These are phyloP conservation scores for Craterocephalus amniculus DNA, from an alignment of 2,797 vertebrate genomes.

Conservation along the genomic window DNA sequence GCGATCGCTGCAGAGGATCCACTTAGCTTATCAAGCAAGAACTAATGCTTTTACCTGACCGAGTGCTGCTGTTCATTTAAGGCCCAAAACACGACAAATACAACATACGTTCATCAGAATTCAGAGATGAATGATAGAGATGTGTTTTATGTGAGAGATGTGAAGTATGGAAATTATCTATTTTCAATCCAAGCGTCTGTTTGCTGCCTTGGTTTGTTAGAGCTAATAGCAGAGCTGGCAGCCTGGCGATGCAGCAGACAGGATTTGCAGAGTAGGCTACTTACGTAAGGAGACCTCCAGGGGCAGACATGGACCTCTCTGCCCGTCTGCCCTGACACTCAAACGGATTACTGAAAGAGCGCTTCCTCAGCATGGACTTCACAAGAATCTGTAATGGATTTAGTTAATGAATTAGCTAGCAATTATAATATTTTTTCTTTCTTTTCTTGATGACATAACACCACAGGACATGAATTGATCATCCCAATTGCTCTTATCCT, in stretches of 20 bases:
- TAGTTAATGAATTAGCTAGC: background rate
- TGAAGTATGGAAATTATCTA: constrained; percentile 43
- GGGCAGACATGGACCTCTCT: constrained; percentile 93
- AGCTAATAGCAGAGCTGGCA: constrained; percentile 67
- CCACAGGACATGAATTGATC: background rate
- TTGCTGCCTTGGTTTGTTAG: constrained; percentile 59
- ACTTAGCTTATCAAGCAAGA: constrained; percentile 45
- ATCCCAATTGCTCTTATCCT: background rate
- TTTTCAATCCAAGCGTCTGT: constrained; percentile 64
- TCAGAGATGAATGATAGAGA: constrained; percentile 18
- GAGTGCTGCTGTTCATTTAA: constrained; percentile 21
- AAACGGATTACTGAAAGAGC: constrained; percentile 95
- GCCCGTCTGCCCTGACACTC: constrained; percentile 86
- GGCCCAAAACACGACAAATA: constrained; percentile 24
- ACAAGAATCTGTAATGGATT: constrained; percentile 88
- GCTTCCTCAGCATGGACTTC: constrained; percentile 96
- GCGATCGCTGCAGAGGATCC: constrained; percentile 39
- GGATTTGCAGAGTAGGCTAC: constrained; percentile 77
- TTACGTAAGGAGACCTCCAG: constrained; percentile 91
- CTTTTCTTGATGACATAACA: background rate
- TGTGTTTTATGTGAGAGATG: constrained; percentile 19
- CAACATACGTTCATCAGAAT: constrained; percentile 7
- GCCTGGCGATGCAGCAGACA: constrained; percentile 45
- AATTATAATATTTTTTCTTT: background rate
- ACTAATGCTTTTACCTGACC: constrained; percentile 40